Conservation (phyloP, 2,113 vertebrate genomes). For the Phalacrocorax carbo region DNA sequence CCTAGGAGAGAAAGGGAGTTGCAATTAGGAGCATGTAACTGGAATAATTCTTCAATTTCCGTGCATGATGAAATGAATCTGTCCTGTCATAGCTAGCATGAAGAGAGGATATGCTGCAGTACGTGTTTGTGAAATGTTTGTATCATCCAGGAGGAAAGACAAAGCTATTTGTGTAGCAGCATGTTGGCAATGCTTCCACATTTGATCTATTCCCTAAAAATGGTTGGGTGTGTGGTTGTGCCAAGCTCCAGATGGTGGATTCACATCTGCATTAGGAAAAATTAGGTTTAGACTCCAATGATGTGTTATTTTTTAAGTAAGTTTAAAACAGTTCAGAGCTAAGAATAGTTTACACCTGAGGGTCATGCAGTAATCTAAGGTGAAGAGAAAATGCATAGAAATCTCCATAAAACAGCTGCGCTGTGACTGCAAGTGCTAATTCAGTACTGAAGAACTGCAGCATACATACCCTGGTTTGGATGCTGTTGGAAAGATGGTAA, state of each 20-base stretch:
- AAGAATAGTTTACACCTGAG: neutral
- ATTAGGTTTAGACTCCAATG: neutral
- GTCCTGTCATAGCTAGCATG: neutral
- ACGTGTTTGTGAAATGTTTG: neutral
- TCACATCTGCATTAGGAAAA: neutral
- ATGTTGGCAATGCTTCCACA: neutral
- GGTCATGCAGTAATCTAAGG: neutral
- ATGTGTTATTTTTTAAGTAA: neutral
- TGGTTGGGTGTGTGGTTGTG: neutral
- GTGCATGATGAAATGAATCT: slow-evolving; percentile 41
- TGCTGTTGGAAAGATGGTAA: neutral
- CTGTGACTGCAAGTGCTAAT: fast-evolving
- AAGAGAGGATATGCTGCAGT: neutral
- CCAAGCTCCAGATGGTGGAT: neutral
- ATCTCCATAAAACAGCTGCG: neutral
- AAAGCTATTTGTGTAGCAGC: neutral
- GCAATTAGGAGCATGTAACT: slow-evolving; percentile 44
- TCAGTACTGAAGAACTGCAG: neutral
- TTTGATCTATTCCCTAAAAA: neutral
- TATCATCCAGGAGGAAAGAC: neutral
- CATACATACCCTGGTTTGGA: neutral
- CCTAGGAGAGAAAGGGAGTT: neutral
- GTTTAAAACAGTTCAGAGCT: neutral
- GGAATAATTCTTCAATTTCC: slow-evolving; percentile 58
- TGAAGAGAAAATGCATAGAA: neutral